Conservation (phyloP, 2,888 invertebrate genomes). For the Nudaria mundana region DNA sequence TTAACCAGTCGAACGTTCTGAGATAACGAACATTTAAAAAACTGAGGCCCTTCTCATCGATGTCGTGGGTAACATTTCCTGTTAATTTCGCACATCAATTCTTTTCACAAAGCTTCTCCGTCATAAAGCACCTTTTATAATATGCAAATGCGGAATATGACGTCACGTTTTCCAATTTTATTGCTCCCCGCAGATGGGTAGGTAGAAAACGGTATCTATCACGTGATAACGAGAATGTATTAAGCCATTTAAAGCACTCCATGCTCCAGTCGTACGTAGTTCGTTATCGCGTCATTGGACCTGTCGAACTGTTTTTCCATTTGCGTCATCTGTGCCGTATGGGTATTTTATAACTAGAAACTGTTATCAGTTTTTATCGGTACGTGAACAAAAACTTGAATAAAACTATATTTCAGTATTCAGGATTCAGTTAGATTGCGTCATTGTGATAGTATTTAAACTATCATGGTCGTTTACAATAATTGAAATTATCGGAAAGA, state of each 20-base stretch:
- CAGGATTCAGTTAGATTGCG: no score
- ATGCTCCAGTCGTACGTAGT: constrained; percentile 11
- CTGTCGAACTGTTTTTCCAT: constrained; percentile 3
- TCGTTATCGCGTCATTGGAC: constrained; percentile 20
- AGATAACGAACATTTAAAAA: no score
- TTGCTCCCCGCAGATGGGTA: no score
- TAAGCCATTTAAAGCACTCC: constrained; percentile 31
- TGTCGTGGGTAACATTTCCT: no score
- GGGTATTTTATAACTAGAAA: constrained; percentile 3
- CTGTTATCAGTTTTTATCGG: constrained; percentile 12
- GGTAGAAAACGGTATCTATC: constrained; percentile 19
- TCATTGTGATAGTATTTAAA: no score
- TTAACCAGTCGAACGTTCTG: no score
- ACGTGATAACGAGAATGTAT: constrained; percentile 25
- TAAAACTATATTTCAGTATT: not conserved
- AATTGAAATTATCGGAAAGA: no score
- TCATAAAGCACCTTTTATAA: not conserved
- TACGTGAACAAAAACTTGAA: not conserved
- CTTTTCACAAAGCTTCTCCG: no score
- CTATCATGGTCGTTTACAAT: no score
- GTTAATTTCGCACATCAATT: no score
- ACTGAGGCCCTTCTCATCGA: no score
- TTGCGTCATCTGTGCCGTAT: constrained; percentile 1
- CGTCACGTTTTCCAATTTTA: constrained; percentile 27
- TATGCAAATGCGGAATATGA: constrained; percentile 4